phyloP scores from a whole-genome alignment of 2,888 invertebrate genomes.

The Tridacna gigas region DNA sequence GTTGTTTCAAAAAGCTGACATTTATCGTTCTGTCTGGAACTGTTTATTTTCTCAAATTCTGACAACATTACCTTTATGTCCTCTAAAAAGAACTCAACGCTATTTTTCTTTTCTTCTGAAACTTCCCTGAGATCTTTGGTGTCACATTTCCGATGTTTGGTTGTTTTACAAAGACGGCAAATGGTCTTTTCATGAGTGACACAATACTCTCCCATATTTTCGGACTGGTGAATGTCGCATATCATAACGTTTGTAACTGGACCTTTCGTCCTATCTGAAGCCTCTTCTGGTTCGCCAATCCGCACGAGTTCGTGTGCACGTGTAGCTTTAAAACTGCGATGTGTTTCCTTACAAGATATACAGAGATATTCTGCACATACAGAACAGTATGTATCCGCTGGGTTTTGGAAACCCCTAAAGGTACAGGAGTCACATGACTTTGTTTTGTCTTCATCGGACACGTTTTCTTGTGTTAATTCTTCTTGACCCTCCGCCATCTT shows the following conservation, averaged over 20 bases:
- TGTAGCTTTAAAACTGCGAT: conserved; percentile 5
- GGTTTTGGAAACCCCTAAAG: background rate
- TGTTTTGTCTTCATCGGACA: background rate
- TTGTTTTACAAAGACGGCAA: background rate
- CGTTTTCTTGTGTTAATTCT: too few species aligned
- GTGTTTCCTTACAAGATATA: background rate
- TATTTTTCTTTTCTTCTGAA: background rate
- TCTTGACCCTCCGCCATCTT: too few species aligned
- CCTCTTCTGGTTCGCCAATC: background rate
- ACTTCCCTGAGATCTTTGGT: background rate
- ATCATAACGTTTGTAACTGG: background rate
- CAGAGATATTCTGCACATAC: background rate
- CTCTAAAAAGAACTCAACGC: background rate
- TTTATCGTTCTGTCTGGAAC: background rate
- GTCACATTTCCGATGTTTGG: background rate
- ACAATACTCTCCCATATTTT: background rate
- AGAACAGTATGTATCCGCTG: background rate
- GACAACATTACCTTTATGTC: background rate
- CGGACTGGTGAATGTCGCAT: background rate
- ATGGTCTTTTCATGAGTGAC: background rate
- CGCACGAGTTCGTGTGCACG: background rate
- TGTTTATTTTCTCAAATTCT: background rate
- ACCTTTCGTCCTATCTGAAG: background rate
- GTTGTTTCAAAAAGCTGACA: background rate
- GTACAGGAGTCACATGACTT: background rate